phyloP scores from a whole-genome alignment of 2,888 invertebrate genomes.

The Acanthosoma haemorrhoidale region DNA sequence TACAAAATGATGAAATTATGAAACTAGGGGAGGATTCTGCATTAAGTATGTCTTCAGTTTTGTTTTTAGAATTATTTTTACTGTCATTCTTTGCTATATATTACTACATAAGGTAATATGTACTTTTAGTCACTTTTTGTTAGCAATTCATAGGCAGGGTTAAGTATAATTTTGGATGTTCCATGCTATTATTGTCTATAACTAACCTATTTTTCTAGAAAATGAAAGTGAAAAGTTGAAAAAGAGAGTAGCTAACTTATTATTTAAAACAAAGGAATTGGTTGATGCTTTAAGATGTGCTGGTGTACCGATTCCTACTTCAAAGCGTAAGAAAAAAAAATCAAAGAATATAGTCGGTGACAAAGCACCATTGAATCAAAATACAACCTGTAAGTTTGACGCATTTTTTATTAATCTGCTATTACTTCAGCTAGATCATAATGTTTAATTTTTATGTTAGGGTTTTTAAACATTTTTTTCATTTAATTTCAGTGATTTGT shows the following conservation, averaged over 20 bases:
- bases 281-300: constrained; percentile 41
- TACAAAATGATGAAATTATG: constrained; percentile 41
- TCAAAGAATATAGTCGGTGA: not conserved
- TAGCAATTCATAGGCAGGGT: no score
- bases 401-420: not conserved
- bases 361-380: not conserved
- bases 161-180: no score
- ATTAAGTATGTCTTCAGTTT: constrained; percentile 28
- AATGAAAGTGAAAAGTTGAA: constrained; percentile 40
- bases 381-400: not conserved
- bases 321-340: constrained; percentile 24
- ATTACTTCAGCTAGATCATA: not conserved
- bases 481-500: no score
- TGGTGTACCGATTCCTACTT: constrained; percentile 41
- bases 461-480: no score
- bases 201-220: constrained; percentile 33
- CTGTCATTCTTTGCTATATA: not conserved
- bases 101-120: no score
- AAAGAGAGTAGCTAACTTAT: constrained; percentile 40
- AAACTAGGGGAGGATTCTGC: constrained; percentile 33
- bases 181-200: not conserved
- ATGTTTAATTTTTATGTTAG: not conserved
- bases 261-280: constrained; percentile 41
- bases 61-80: not conserved
- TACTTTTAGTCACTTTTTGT: no score